Evolutionary conservation across 1,140 invertebrate genomes (phyloP).

Genomic region (Chlorops oryzae): DNA sequence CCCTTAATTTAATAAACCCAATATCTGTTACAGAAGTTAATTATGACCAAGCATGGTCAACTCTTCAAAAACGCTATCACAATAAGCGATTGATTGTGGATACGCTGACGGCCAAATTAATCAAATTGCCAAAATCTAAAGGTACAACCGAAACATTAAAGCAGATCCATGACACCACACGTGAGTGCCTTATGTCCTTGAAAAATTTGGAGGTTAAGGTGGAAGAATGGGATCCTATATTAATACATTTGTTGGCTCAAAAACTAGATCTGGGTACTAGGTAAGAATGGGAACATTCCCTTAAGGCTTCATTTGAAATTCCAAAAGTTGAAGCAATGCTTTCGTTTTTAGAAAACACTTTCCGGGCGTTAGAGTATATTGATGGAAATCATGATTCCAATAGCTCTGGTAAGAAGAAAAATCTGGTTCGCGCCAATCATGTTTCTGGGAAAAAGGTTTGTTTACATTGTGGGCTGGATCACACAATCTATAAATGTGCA

Average conservation of each 20-base stretch:
- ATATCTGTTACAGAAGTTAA: slow-evolving; percentile 6
- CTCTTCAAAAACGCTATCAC: not conserved
- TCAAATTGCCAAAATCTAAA: not conserved
- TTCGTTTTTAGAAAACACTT: slow-evolving; percentile 4
- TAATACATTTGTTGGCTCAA: slow-evolving; percentile 1
- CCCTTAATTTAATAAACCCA: slow-evolving; percentile 2
- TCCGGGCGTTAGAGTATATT: slow-evolving; percentile 5
- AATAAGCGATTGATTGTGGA: slow-evolving; percentile 1
- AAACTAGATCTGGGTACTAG: slow-evolving; percentile 1
- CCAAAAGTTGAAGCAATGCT: not conserved
- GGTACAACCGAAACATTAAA: not conserved
- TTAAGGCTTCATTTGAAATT: not conserved
- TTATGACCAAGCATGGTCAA: slow-evolving; percentile 5
- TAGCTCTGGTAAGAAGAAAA: too few species aligned
- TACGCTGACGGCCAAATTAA: not conserved
- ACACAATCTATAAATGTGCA: too few species aligned
- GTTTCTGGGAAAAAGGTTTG: too few species aligned
- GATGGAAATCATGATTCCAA: too few species aligned
- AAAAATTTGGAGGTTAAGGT: slow-evolving; percentile 2
- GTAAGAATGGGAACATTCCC: slow-evolving; percentile 7
- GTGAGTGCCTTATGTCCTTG: slow-evolving; percentile 3
- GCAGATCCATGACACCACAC: not conserved
- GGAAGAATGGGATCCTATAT: not conserved
- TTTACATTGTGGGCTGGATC: too few species aligned
- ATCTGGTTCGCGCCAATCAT: too few species aligned